Evolutionary conservation across 2,888 invertebrate species (phyloP).

Genomic region (Cheilosia vulpina): DNA sequence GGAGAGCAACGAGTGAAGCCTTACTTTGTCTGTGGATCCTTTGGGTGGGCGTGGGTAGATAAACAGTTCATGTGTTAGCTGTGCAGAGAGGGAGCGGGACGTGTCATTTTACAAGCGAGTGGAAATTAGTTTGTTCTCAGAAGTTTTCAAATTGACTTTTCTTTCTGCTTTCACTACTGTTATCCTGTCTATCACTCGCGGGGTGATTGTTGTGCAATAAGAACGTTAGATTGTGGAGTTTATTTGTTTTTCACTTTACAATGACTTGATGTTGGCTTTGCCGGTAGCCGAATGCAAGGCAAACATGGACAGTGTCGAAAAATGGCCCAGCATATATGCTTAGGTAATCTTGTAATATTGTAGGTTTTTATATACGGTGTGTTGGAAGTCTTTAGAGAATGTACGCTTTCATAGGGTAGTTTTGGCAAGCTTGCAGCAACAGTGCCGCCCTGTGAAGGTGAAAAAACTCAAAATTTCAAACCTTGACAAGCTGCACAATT

Average conservation of each 20-base stretch:
- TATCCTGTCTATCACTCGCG: constrained; percentile 29
- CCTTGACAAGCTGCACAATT: too few relatives aligned
- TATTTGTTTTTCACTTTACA: constrained; percentile 44
- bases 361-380: neutral
- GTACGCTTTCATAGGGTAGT: too few relatives aligned
- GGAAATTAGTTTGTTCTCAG: constrained; percentile 64
- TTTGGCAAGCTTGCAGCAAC: too few relatives aligned
- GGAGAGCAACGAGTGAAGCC: neutral
- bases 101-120: constrained; percentile 35
- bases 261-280: neutral
- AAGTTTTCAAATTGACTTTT: constrained; percentile 64
- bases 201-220: constrained; percentile 47
- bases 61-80: constrained; percentile 41
- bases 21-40: constrained; percentile 19
- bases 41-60: constrained; percentile 13
- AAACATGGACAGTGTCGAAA: constrained; percentile 13
- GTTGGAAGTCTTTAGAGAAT: too few relatives aligned
- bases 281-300: constrained; percentile 1
- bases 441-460: too few relatives aligned
- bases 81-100: constrained; percentile 2
- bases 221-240: constrained; percentile 7
- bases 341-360: neutral
- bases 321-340: neutral
- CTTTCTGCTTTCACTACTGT: constrained; percentile 13
- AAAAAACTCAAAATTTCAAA: too few relatives aligned